Percentiles rank a stretch among this genome's conserved stretches.
phyloP scores from a whole-genome alignment of 1,140 invertebrate genomes.

The Augochlora pura region DNA sequence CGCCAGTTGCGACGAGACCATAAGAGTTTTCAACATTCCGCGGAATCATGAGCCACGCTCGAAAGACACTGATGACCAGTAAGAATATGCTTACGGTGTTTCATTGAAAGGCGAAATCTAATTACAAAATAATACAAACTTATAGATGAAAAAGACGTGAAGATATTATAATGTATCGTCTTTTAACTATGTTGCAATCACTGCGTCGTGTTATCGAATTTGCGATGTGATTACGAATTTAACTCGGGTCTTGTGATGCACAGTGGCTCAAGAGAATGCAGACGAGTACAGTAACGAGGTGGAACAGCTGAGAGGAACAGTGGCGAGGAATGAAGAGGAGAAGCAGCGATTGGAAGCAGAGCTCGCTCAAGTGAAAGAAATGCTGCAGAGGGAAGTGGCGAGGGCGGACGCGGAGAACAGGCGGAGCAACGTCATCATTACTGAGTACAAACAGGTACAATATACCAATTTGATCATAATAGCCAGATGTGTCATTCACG shows the following conservation, averaged over 20 bases:
- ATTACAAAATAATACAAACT: too few species aligned
- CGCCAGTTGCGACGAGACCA: slow-evolving; percentile 42
- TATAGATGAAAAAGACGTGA: too few species aligned
- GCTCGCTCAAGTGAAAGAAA: slow-evolving; percentile 90
- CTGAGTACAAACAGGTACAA: slow-evolving; percentile 92
- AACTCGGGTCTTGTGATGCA: slow-evolving; percentile 34
- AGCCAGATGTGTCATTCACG: background rate
- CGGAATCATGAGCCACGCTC: slow-evolving; percentile 47
- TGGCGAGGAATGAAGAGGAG: slow-evolving; percentile 91
- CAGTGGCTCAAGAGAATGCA: slow-evolving; percentile 87
- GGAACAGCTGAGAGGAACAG: slow-evolving; percentile 85
- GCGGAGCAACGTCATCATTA: slow-evolving; percentile 88
- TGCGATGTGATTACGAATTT: background rate
- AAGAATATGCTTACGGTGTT: slow-evolving; percentile 28
- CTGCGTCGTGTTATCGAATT: background rate
- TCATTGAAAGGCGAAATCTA: background rate
- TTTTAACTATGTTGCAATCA: background rate
- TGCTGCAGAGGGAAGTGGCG: slow-evolving; percentile 90
- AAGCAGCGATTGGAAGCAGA: slow-evolving; percentile 90
- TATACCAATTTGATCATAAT: background rate
- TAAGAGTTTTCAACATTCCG: slow-evolving; percentile 44
- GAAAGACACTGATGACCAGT: slow-evolving; percentile 59
- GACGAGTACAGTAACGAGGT: slow-evolving; percentile 91
- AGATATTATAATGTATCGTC: too few species aligned
- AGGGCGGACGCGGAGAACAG: slow-evolving; percentile 87